Evolutionary conservation across 2,888 invertebrate genomes (phyloP).

Genomic region (Phymatocera aterrima): DNA sequence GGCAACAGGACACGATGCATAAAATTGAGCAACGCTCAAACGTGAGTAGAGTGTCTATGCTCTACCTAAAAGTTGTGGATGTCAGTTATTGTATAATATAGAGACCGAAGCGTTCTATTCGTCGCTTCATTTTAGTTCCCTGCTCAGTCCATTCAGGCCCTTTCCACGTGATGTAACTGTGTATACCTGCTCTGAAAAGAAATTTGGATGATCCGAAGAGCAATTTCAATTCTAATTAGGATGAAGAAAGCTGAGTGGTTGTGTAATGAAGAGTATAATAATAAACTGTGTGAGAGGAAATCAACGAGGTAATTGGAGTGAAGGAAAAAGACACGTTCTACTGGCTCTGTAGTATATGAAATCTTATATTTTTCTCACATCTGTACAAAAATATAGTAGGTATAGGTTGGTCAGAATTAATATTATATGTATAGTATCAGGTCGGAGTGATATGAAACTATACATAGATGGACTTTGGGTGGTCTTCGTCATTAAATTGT

Average conservation of each 20-base stretch:
- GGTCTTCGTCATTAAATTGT: not conserved
- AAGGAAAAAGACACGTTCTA: not conserved
- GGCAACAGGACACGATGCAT: not conserved
- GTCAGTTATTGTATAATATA: slow-evolving; percentile 5
- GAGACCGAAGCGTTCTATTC: not conserved
- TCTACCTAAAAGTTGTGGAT: not conserved
- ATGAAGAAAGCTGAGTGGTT: not conserved
- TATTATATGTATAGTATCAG: slow-evolving; percentile 1
- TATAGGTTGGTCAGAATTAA: not conserved
- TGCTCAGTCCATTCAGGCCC: too few species aligned
- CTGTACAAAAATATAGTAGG: slow-evolving; percentile 16
- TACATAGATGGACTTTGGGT: not conserved
- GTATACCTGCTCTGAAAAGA: too few species aligned
- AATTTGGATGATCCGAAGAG: too few species aligned
- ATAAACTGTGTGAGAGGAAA: not conserved
- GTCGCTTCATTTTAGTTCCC: too few species aligned
- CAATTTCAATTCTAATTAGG: too few species aligned
- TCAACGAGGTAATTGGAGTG: not conserved
- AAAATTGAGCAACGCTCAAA: not conserved
- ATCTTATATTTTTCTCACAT: not conserved
- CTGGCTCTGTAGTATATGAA: not conserved
- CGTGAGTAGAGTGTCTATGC: not conserved
- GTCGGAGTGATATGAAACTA: not conserved
- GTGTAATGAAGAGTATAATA: not conserved
- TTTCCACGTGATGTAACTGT: too few species aligned